Base-by-base conservation (phyloP, 2,113 vertebrate species). In the Lamprologus lemairii region DNA sequence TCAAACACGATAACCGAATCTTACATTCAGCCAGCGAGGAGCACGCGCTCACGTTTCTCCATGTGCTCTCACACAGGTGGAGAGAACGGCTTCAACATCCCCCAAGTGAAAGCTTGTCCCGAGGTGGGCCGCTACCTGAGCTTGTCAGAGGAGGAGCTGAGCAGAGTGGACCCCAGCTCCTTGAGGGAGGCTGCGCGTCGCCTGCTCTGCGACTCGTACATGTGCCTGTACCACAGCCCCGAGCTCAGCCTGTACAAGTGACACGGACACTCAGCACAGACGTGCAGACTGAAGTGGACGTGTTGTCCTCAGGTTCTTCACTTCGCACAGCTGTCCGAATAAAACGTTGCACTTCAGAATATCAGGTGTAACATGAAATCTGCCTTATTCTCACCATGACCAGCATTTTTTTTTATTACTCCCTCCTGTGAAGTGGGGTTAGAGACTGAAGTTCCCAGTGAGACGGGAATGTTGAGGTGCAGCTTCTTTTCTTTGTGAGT, bases 201-300 rank as follows among this genome's bases (percentile, higher is more conserved):
- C 2, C 93, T 98, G 68, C 96, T 98, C 7, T 97, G 97, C 6
- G 97, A 98, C 81, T 91, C 97, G 4, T 97, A 97, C 93, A 97
- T 98, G 97, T 97, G 97, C 83, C 91, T 98, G 51, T 98, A 98
- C 88, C 97, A 97, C 94, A 97, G 95, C 84, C 97, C 96, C 1
- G 94, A 96, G 71, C 96, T 97, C 53, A 96, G 96, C 81, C 95
- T 97, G 3, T 97, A 97, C 94, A 97, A 97, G 91, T 97, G 93
- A 95, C 23, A 16, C 3, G 12, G 19, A 58, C 54, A 68, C 35
- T 58, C 63, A 6, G n/a, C 31, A 55, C 58, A n/a, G 11, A 11
- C 51, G 4, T 16, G 17, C 11, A 80, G 3, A 14, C 63, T 63
- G n/a, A 13, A 10, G 47, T 28, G 42, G 49, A 55, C 21, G 7